These are phyloP conservation scores for Diabrotica balteata DNA, from an alignment of 2,888 invertebrate species.

Conservation along the genomic window DNA sequence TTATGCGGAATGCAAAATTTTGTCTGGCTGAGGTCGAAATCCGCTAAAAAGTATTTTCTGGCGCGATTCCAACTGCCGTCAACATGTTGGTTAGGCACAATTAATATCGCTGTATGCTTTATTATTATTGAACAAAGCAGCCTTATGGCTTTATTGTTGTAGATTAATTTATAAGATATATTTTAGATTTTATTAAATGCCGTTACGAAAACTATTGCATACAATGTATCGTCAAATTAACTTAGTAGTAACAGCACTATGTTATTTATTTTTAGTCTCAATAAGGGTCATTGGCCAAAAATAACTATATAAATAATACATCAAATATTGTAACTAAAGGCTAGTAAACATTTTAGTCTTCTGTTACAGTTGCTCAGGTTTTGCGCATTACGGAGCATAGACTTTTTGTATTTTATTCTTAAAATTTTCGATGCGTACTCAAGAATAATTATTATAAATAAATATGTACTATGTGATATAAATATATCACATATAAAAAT, in stretches of 20 bases:
- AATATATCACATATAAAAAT: no score
- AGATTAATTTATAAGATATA: slow-evolving; percentile 12
- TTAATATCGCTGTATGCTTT: slow-evolving; percentile 27
- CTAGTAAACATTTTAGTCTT: no score
- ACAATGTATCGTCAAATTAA: background rate
- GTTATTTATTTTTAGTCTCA: background rate
- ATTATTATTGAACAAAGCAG: slow-evolving; percentile 21
- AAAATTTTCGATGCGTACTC: no score
- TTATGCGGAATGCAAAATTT: slow-evolving; percentile 25
- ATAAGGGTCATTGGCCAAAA: background rate
- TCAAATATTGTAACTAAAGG: no score
- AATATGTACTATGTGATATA: no score
- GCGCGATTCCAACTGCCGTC: slow-evolving; percentile 22
- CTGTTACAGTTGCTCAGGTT: no score
- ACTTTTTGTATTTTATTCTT: no score
- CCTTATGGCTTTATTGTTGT: slow-evolving; percentile 21
- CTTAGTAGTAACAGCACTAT: background rate
- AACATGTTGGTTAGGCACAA: slow-evolving; percentile 23
- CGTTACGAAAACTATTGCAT: background rate
- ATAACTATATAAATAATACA: no score
- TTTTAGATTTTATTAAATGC: background rate
- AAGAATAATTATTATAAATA: no score
- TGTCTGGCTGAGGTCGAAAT: slow-evolving; percentile 23
- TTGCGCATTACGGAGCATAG: no score
- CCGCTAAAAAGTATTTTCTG: slow-evolving; percentile 24